Conservation (phyloP, 2,113 vertebrate species). For the Crotalus viridis region DNA sequence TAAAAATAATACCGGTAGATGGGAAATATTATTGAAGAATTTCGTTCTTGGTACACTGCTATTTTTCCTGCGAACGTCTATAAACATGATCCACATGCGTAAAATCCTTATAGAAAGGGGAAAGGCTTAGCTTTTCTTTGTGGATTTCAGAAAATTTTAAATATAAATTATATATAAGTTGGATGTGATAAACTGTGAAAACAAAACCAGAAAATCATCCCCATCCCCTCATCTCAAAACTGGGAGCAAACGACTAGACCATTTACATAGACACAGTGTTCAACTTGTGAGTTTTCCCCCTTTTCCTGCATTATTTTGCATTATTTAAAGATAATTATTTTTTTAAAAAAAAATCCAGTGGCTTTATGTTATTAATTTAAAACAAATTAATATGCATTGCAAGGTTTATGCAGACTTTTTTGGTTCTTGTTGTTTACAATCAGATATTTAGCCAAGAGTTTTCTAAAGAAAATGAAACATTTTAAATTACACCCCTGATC, state of each 20-base stretch:
- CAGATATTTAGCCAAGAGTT: background rate
- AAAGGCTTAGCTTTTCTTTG: background rate
- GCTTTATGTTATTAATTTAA: background rate
- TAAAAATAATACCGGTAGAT: background rate
- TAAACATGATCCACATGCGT: background rate
- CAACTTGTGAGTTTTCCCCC: background rate
- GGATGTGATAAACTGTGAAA: background rate
- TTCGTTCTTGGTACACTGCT: background rate
- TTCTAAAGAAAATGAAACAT: background rate
- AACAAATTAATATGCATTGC: background rate
- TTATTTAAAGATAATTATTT: background rate
- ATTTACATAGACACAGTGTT: background rate
- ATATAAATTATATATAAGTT: background rate
- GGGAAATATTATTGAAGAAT: background rate
- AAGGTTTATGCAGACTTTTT: background rate
- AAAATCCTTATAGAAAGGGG: background rate
- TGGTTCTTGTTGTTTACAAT: background rate
- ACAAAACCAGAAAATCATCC: constrained; percentile 23
- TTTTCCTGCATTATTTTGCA: background rate
- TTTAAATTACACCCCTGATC: background rate
- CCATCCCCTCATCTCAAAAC: background rate
- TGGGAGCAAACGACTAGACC: background rate
- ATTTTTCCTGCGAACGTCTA: background rate
- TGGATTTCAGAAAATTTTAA: background rate
- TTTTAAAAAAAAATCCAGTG: background rate